These are phyloP conservation scores for Cremastinae sp. DNA, from an alignment of 2,888 invertebrate genomes.

Conservation along the genomic window DNA sequence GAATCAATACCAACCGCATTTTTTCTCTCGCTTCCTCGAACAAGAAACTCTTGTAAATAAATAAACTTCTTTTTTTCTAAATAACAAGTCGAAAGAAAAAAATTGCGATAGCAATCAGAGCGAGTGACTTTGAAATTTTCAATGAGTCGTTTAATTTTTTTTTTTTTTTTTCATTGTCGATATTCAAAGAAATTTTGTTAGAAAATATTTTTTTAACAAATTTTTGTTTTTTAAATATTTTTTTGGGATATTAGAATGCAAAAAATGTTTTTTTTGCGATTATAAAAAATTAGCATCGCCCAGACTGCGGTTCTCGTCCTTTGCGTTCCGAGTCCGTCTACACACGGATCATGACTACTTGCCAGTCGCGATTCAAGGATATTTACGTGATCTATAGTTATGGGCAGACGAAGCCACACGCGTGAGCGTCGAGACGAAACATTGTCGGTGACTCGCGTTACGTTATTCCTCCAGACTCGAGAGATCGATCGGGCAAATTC, in stretches of 20 bases:
- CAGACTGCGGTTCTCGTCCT: not conserved
- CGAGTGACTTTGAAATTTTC: too few species aligned
- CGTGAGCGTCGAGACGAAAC: conserved; percentile 20
- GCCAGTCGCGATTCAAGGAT: conserved; percentile 42
- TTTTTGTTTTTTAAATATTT: too few species aligned
- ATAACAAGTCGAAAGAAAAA: not conserved
- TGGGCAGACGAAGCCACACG: conserved; percentile 1
- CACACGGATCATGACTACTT: conserved; percentile 33
- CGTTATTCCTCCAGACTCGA: conserved; percentile 23
- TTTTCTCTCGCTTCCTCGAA: not conserved
- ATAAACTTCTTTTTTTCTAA: not conserved
- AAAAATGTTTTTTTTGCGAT: too few species aligned
- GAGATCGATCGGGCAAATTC: conserved; percentile 16
- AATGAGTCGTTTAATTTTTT: too few species aligned
- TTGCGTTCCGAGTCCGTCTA: conserved; percentile 27
- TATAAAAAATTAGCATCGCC: not conserved
- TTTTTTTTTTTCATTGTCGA: too few species aligned
- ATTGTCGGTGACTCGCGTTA: conserved; percentile 24
- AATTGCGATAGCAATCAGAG: too few species aligned
- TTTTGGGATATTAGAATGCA: too few species aligned
- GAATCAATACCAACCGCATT: not conserved
- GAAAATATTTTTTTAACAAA: too few species aligned
- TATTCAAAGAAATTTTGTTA: too few species aligned
- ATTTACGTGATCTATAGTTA: conserved; percentile 17
- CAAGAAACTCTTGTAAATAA: not conserved